These are phyloP conservation scores for Semibalanus balanoides DNA, from an alignment of 1,140 invertebrate genomes.

Conservation along the genomic window DNA sequence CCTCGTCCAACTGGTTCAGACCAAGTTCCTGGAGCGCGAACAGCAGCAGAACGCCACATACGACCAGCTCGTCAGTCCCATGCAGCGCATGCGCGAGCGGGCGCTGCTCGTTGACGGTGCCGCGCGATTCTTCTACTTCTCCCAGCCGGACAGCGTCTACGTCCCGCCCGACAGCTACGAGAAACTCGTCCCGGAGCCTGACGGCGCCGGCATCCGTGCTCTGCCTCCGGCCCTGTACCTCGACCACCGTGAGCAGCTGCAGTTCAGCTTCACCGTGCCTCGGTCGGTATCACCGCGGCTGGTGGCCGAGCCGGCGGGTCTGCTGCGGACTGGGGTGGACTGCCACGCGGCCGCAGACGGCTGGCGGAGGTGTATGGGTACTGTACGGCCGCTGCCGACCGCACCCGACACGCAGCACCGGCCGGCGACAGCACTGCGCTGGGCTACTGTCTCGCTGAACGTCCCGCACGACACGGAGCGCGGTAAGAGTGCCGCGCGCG, in stretches of 20 bases:
- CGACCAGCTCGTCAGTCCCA: not conserved
- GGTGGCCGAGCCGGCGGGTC: not conserved
- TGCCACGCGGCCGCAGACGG: not conserved
- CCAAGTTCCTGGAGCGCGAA: not conserved
- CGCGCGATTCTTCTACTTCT: not conserved
- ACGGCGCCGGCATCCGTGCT: too few relatives aligned
- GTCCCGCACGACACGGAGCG: too few relatives aligned
- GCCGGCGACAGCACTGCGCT: not conserved
- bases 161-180: not conserved
- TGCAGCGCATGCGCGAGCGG: not conserved
- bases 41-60: not conserved
- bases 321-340: not conserved
- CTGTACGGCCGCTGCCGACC: not conserved
- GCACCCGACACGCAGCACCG: not conserved
- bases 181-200: not conserved
- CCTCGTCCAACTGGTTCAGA: not conserved
- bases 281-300: not conserved
- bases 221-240: not conserved
- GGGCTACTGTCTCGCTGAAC: not conserved
- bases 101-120: not conserved
- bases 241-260: not conserved
- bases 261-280: not conserved
- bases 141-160: not conserved
- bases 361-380: not conserved
- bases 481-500: too few relatives aligned